Conservation (phyloP, 2,113 vertebrate species). For the Rhinichthys klamathensis region DNA sequence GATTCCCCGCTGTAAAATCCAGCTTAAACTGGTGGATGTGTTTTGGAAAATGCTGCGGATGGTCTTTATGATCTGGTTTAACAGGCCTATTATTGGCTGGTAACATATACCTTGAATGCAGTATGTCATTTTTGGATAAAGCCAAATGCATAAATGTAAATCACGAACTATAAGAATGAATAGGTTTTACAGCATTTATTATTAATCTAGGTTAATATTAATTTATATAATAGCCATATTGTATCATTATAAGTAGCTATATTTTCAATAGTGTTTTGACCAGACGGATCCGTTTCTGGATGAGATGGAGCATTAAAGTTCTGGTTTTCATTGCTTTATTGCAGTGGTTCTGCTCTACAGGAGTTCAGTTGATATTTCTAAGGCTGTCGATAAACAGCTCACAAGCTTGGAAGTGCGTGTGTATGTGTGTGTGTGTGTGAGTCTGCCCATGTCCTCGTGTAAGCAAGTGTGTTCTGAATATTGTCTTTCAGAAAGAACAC, state of each 20-base stretch:
- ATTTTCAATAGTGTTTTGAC: background rate
- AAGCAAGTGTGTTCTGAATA: background rate
- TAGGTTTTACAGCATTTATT: too few species aligned
- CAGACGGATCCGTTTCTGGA: background rate
- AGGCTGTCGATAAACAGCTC: background rate
- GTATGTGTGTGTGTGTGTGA: background rate
- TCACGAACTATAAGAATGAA: too few species aligned
- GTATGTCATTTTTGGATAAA: too few species aligned
- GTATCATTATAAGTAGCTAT: background rate
- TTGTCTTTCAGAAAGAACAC: constrained; percentile 7
- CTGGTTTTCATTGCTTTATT: background rate
- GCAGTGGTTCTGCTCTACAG: background rate
- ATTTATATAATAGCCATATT: background rate
- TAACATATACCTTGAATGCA: too few species aligned
- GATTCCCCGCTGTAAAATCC: background rate
- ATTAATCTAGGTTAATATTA: too few species aligned
- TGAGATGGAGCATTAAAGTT: background rate
- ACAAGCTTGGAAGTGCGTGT: background rate
- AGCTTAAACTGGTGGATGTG: background rate
- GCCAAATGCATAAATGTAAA: too few species aligned
- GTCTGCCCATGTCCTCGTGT: background rate
- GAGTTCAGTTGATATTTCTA: background rate
- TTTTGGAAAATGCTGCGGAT: background rate
- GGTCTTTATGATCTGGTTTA: too few species aligned
- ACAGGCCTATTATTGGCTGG: too few species aligned